Percentiles rank a stretch among this genome's conserved stretches.
Conservation (phyloP, 2,113 vertebrate genomes). For the Corythaeola cristata region DNA sequence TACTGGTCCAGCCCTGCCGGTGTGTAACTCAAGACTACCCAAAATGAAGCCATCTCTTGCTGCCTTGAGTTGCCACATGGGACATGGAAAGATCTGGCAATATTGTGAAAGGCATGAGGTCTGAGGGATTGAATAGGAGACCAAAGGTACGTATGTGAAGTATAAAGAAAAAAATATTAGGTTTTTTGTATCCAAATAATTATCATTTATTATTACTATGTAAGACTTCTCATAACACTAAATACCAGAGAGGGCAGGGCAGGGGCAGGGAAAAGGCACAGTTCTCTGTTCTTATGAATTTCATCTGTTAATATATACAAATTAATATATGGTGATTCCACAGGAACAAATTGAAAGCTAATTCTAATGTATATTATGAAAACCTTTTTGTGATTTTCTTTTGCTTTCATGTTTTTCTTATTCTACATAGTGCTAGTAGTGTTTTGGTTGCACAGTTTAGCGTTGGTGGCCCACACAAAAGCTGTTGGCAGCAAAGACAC, state of each 20-base stretch:
- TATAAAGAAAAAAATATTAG: neutral
- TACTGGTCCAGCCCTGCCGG: neutral
- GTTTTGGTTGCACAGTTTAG: neutral
- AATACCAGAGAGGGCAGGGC: neutral
- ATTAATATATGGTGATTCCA: neutral
- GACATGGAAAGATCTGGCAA: neutral
- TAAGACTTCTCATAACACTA: neutral
- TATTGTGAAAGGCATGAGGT: neutral
- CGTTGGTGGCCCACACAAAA: neutral
- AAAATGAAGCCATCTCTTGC: neutral
- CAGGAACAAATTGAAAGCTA: neutral
- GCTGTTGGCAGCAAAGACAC: neutral
- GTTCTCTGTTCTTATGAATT: neutral
- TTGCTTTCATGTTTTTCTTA: neutral
- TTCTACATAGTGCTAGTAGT: neutral
- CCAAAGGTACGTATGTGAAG: neutral
- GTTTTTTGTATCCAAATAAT: neutral
- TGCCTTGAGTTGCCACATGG: neutral
- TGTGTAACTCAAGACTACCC: neutral
- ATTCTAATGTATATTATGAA: neutral
- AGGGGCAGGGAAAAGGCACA: neutral
- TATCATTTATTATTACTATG: neutral
- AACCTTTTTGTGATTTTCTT: neutral
- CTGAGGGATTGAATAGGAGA: neutral
- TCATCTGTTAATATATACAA: neutral